A percentile compares a stretch with the other conserved stretches of the same genome.
Conservation (phyloP, 1,140 invertebrate species). For the Branchinecta lindahli region DNA sequence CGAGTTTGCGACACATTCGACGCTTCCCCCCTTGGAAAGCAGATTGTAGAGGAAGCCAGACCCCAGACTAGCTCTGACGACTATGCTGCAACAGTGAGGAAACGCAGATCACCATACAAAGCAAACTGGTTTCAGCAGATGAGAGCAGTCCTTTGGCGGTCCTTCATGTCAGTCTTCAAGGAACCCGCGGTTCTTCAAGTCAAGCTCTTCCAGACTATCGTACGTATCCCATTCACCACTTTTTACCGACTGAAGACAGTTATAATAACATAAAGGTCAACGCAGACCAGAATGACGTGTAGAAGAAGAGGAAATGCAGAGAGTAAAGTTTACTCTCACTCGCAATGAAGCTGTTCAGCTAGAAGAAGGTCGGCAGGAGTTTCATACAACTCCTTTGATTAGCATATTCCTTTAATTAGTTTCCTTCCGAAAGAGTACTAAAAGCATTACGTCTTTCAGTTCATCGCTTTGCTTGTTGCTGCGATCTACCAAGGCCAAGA, state of each 20-base stretch:
- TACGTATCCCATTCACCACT: slow-evolving; percentile 36
- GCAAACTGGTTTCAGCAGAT: slow-evolving; percentile 78
- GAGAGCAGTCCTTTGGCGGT: slow-evolving; percentile 70
- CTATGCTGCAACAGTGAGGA: slow-evolving; percentile 19
- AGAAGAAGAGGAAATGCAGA: no score
- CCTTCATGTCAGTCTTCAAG: slow-evolving; percentile 68
- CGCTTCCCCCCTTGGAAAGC: slow-evolving; percentile 32
- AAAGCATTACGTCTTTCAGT: slow-evolving; percentile 37
- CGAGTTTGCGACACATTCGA: slow-evolving; percentile 60
- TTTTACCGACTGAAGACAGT: no score
- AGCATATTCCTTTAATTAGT: no score
- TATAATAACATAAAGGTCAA: no score
- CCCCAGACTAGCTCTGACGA: slow-evolving; percentile 15
- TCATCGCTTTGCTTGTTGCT: slow-evolving; percentile 69
- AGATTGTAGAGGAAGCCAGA: slow-evolving; percentile 22
- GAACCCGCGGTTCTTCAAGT: slow-evolving; percentile 81
- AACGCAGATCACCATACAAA: slow-evolving; percentile 48
- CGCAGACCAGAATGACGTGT: no score
- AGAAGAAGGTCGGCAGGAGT: no score
- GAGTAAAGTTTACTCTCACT: no score
- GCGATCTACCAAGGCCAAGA: slow-evolving; percentile 74
- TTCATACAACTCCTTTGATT: no score
- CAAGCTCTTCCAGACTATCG: slow-evolving; percentile 68
- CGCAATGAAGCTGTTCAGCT: no score
- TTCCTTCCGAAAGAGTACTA: no score